Base-by-base conservation (phyloP, 2,113 vertebrate species). In the Lampris megalopsis region DNA sequence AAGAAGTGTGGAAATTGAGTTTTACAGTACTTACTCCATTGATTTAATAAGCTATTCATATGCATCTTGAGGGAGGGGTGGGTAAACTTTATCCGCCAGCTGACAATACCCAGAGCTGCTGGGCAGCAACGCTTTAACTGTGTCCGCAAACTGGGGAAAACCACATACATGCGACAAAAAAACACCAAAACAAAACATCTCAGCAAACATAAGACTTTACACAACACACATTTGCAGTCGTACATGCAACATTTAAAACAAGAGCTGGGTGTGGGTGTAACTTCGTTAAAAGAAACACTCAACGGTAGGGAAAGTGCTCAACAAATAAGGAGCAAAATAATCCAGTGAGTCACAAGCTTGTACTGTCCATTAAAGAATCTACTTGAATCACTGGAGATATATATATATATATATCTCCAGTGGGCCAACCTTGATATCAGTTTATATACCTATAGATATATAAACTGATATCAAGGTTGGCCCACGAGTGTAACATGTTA, bases 31-130 rank as follows among this genome's bases (percentile, higher is more conserved):
- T 95, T 93, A 95, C 93, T 94, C 91, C 91, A 93, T 42, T 92
- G 91, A 90, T 92, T 94, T 89, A 92, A 77, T 88, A 94, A 86
- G 81, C 88, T 94, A 94, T 93, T 94, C 91, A 93, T 91, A 77
- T 95, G 91, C 94, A 95, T 94, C 92, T 77, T 82, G 93, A 41
- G 43, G 71, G 54, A 43, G 65, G 92, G 41, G 59, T 73, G 73
- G 47, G 79, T 62, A 76, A 38, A 42, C 61, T 74, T 37, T 50
- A 59, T 74, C 70, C 73, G 54, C 80, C 84, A 65, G 61, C 77
- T 66, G 81, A 81, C 83, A 82, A 84, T 64, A 89, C 57, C 65
- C 82, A 82, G 82, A 83, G 9, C 49, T 68, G 58, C 13, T 52
- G 66, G 75, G 62, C 54, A 69, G 45, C n/a, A 38, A 43, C n/a